Base-by-base conservation (phyloP, 2,113 vertebrate species). In the Oncorhynchus kisutch region DNA sequence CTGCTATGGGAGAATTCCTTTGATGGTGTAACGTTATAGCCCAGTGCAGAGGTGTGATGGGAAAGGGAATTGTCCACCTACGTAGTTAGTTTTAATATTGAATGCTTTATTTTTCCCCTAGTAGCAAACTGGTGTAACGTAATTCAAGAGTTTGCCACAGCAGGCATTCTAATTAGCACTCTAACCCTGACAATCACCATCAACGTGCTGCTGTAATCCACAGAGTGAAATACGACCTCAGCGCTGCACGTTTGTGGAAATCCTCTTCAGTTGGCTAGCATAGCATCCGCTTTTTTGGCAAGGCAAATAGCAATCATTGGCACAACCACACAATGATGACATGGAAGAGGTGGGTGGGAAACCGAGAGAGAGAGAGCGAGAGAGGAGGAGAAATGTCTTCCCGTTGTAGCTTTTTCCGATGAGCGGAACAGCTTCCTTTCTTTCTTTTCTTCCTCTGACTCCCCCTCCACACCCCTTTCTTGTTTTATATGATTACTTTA, bases 351-450 rank as follows among this genome's bases (percentile, higher is more conserved):
- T 67, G 70, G 49, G 76, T 39, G n/a, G 76, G 73, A 65, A 11
- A 27, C 13, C 1, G 25, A 71, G 20, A 59, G 75, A 67, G 51
- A 24, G 25, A 71, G 51, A 49, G 66, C 72, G 73, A 60, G 69
- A 72, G 49, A 66, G 73, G 48, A 74, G 65, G 60, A 62, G 49
- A 80, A 66, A 75, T 68, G 72, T 66, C 68, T 78, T 77, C 39
- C 81, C 64, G 51, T 73, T 74, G 77, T 72, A 51, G 49, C 11
- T 51, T 51, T 74, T 3, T 60, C 76, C 60, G 74, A 92, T 89
- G 88, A 89, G 90, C 78, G 77, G 70, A 91, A 34, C 34, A 84
- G 86, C 88, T 88, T 87, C 89, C 90, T 78, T 80, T 89, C 80
- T 70, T 78, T 67, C 83, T 80, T 71, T 1, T 8, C 67, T 70